These are phyloP conservation scores for Rhyzopertha dominica DNA, from an alignment of 1,140 invertebrate genomes.

Conservation along the genomic window DNA sequence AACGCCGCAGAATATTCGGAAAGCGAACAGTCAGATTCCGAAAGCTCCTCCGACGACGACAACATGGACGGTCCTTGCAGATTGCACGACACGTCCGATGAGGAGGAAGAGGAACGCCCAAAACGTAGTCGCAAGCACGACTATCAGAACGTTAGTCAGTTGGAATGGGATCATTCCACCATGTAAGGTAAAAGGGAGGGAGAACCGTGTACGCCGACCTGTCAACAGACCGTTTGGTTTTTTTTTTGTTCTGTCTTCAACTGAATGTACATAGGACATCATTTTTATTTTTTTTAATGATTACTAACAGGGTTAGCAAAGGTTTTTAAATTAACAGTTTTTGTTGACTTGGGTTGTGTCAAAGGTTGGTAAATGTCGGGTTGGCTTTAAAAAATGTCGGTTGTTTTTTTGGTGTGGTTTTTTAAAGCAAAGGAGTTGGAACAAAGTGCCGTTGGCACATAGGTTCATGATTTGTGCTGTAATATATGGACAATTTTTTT, in stretches of 20 bases:
- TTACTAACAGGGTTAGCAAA: too few species aligned
- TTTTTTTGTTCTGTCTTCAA: too few species aligned
- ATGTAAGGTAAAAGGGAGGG: slow-evolving; percentile 49
- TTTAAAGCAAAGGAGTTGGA: too few species aligned
- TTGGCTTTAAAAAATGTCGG: too few species aligned
- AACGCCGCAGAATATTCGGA: slow-evolving; percentile 46
- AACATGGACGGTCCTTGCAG: slow-evolving; percentile 42
- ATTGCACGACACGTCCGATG: slow-evolving; percentile 54
- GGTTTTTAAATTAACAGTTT: too few species aligned
- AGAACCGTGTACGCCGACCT: not conserved
- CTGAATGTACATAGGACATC: too few species aligned
- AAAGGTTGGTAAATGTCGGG: too few species aligned
- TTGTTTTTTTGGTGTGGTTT: too few species aligned
- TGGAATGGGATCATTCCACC: slow-evolving; percentile 66
- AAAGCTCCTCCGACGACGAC: slow-evolving; percentile 65
- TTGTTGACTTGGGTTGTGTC: too few species aligned
- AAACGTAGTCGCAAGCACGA: slow-evolving; percentile 51
- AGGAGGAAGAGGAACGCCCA: slow-evolving; percentile 60
- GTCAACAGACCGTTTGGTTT: too few species aligned
- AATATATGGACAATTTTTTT: slow-evolving; percentile 2
- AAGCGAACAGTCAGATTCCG: slow-evolving; percentile 63
- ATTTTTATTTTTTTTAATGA: too few species aligned
- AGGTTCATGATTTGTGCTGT: not conserved
- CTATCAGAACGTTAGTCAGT: slow-evolving; percentile 62
- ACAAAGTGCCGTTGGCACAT: slow-evolving; percentile 2